phyloP scores from a whole-genome alignment of 2,888 invertebrate species.

The Anoplius nigerrimus region DNA sequence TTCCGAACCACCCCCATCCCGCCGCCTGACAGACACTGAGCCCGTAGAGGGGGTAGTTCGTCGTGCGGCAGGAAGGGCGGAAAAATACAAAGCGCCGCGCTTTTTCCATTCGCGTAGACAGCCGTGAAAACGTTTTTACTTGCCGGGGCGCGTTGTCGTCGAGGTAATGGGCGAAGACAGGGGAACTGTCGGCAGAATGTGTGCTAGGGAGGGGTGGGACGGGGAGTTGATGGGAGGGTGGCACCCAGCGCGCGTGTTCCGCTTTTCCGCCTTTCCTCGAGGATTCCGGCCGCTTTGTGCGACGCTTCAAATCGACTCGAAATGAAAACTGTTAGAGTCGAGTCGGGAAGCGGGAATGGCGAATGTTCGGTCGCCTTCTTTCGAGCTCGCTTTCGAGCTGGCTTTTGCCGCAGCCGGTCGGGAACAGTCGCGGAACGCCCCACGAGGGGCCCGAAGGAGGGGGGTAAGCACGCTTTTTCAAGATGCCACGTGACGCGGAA shows the following conservation, averaged over 20 bases:
- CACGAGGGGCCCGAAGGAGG: no score
- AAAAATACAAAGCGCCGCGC: slow-evolving; percentile 35
- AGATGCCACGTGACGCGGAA: no score
- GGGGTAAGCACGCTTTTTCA: no score
- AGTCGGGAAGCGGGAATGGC: not conserved
- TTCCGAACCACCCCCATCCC: no score
- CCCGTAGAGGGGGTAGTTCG: slow-evolving; percentile 1
- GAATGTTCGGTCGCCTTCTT: slow-evolving; percentile 1
- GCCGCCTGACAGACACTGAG: slow-evolving; percentile 3
- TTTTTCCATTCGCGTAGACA: slow-evolving; percentile 39
- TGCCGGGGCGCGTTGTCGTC: slow-evolving; percentile 25
- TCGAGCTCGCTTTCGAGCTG: no score
- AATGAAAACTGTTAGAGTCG: slow-evolving; percentile 5
- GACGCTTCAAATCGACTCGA: slow-evolving; percentile 10
- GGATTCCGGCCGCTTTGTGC: slow-evolving; percentile 3
- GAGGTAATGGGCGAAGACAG: slow-evolving; percentile 40
- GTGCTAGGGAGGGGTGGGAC: not conserved
- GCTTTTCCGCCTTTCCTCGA: not conserved
- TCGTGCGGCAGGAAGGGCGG: slow-evolving; percentile 12
- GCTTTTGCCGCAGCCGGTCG: no score
- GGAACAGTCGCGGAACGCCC: no score
- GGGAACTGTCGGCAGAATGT: slow-evolving; percentile 14
- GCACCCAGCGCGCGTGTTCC: not conserved
- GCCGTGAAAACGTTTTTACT: slow-evolving; percentile 45
- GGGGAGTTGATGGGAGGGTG: no score